Conservation (phyloP, 2,888 invertebrate species). For the Uloborus plumipes region DNA sequence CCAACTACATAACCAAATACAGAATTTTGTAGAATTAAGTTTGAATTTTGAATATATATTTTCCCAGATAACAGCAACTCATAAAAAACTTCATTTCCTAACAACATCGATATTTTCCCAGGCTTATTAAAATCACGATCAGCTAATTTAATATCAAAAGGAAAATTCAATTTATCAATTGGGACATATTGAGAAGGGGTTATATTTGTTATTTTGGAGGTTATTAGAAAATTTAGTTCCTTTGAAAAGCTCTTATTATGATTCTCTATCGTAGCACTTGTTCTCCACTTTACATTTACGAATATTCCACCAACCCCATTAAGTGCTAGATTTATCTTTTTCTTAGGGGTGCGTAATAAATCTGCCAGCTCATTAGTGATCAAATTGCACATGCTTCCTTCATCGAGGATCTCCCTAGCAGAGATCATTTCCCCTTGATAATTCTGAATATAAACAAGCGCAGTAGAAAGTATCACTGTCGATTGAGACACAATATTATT, state of each 20-base stretch:
- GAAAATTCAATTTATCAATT: background rate
- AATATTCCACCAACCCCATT: background rate
- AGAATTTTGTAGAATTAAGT: slow-evolving; percentile 15
- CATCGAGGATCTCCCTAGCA: too few relatives aligned
- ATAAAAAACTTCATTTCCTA: background rate
- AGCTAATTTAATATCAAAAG: background rate
- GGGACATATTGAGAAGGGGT: too few relatives aligned
- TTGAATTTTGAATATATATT: slow-evolving; percentile 4
- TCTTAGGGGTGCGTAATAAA: too few relatives aligned
- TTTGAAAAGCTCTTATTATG: background rate
- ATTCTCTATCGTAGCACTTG: background rate
- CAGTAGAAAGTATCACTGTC: too few relatives aligned
- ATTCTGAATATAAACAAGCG: too few relatives aligned
- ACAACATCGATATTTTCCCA: background rate
- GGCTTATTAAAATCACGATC: background rate
- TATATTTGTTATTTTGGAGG: background rate
- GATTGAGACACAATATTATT: too few relatives aligned
- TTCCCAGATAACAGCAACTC: background rate
- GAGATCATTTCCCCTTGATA: too few relatives aligned
- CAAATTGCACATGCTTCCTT: too few relatives aligned
- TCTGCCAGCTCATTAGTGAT: too few relatives aligned
- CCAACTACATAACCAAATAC: slow-evolving; percentile 3
- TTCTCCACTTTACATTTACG: background rate
- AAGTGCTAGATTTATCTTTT: too few relatives aligned
- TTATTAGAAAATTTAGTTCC: background rate